phyloP scores from a whole-genome alignment of 2,113 vertebrate species.

The Ornithorhynchus anatinus region DNA sequence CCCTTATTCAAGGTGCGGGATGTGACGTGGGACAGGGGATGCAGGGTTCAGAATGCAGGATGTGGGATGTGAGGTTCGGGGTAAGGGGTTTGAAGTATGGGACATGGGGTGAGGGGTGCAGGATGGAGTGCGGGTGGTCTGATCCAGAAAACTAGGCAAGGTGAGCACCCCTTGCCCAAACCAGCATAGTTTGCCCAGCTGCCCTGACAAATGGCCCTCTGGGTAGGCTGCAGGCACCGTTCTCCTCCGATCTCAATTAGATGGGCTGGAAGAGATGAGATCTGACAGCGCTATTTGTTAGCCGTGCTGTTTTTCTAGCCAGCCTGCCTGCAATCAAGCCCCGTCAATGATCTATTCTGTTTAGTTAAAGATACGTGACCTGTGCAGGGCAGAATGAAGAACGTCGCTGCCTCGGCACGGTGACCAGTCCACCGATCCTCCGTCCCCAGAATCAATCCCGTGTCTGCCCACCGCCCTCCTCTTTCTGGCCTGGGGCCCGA shows the following conservation, averaged over 20 bases:
- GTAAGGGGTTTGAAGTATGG: neutral
- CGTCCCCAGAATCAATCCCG: conserved; percentile 2
- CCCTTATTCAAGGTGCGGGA: neutral
- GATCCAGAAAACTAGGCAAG: conserved; percentile 62
- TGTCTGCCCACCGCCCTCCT: rapidly evolving
- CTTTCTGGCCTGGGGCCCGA: neutral
- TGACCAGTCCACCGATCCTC: conserved; percentile 7
- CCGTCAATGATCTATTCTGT: conserved; percentile 72
- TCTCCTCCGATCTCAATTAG: conserved; percentile 81
- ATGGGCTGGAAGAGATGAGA: conserved; percentile 77
- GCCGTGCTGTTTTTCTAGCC: conserved; percentile 57
- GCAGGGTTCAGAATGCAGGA: no score
- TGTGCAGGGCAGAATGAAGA: conserved; percentile 63
- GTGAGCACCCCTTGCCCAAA: conserved; percentile 35
- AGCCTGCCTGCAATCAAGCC: conserved; percentile 59
- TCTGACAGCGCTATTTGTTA: conserved; percentile 86
- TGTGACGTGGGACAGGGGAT: no score
- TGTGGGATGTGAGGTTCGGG: rapidly evolving
- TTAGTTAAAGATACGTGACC: conserved; percentile 72
- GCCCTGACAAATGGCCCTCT: conserved; percentile 68
- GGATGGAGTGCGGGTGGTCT: conserved; percentile 66
- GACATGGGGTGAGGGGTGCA: neutral
- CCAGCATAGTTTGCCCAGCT: conserved; percentile 9
- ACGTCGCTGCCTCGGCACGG: conserved; percentile 36
- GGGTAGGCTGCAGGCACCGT: conserved; percentile 70